These are phyloP conservation scores for Aelia acuminata DNA, from an alignment of 2,888 invertebrate species.

Conservation along the genomic window DNA sequence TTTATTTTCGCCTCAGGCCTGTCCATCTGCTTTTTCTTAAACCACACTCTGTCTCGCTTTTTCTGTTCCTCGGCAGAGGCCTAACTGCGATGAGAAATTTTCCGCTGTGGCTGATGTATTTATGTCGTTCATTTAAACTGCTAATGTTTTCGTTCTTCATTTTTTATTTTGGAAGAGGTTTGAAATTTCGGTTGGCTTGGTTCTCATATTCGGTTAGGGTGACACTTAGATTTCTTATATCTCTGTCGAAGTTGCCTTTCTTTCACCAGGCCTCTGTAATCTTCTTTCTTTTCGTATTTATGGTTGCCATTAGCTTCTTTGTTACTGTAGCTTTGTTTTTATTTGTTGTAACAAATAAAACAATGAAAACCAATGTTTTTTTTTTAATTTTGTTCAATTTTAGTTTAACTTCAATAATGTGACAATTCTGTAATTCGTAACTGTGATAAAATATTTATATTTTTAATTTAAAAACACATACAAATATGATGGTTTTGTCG, in stretches of 20 bases:
- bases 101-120: neutral
- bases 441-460: too few relatives aligned
- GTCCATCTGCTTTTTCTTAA: constrained; percentile 39
- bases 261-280: neutral
- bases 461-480: too few relatives aligned
- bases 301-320: neutral
- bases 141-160: neutral
- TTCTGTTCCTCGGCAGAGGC: neutral
- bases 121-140: constrained; percentile 27
- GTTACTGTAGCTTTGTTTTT: neutral
- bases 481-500: too few relatives aligned
- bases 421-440: too few relatives aligned
- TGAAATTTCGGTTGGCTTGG: neutral
- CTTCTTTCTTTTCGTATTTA: neutral
- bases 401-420: too few relatives aligned
- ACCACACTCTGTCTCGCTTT: constrained; percentile 31
- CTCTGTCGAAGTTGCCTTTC: neutral
- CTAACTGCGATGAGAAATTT: constrained; percentile 23
- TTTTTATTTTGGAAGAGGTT: neutral
- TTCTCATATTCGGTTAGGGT: neutral
- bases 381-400: too few relatives aligned
- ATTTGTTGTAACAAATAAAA: too few relatives aligned
- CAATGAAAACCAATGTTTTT: too few relatives aligned
- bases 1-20: constrained; percentile 51
- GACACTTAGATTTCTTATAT: constrained; percentile 17